Percentiles rank a stretch among this genome's conserved stretches.
phyloP scores from a whole-genome alignment of 2,113 vertebrate species.

The Elaphurus davidianus region DNA sequence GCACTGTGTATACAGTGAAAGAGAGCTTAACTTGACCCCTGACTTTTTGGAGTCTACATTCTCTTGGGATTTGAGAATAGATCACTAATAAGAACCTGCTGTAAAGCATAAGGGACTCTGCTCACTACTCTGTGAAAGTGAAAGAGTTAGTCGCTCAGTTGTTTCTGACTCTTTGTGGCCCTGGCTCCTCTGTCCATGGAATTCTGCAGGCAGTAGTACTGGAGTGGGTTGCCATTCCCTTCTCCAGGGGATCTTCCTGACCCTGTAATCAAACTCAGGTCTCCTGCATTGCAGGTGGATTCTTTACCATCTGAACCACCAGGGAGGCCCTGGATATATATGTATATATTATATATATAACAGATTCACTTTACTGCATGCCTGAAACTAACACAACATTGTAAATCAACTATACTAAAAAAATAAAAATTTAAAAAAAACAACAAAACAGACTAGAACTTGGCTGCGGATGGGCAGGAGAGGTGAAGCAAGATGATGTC shows the following conservation, averaged over 20 bases:
- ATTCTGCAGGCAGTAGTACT: not conserved
- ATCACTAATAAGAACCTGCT: not conserved
- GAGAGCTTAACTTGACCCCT: not conserved
- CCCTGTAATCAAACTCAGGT: not conserved
- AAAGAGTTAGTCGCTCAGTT: not conserved
- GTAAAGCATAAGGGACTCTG: not conserved
- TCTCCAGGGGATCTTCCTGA: not conserved
- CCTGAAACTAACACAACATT: not conserved
- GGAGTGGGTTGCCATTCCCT: not conserved
- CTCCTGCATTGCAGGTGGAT: not conserved
- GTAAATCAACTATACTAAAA: not conserved
- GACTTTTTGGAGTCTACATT: not conserved
- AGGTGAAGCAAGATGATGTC: conserved; percentile 3
- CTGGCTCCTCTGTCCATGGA: not conserved
- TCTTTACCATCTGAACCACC: not conserved
- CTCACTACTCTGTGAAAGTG: not conserved
- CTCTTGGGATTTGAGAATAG: not conserved
- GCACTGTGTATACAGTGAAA: accelerated
- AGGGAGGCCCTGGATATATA: not conserved
- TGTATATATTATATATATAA: not conserved
- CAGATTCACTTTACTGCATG: not conserved
- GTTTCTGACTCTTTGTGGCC: not conserved
- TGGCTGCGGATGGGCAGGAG: not conserved
- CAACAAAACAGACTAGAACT: not conserved
- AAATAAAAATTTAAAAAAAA: not conserved